A percentile compares a stretch with the other conserved stretches of the same genome.
These are phyloP conservation scores for Naso thynnoides DNA, from an alignment of 2,797 vertebrate species.

Conservation along the genomic window DNA sequence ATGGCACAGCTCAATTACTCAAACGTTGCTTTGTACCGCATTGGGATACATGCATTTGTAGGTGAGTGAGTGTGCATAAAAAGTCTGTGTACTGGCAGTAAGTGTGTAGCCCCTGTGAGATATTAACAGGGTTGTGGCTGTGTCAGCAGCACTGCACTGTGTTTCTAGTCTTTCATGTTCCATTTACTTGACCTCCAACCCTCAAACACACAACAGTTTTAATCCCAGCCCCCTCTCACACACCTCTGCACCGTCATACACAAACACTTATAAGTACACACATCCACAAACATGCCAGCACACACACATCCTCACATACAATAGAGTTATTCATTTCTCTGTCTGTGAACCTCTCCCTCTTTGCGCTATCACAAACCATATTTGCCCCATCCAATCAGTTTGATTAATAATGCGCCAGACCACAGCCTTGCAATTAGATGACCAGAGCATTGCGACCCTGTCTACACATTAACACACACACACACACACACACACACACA, in stretches of 20 bases:
- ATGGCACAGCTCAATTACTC: constrained; percentile 80
- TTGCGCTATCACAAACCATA: constrained; percentile 87
- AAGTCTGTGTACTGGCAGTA: constrained; percentile 44
- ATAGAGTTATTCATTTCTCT: constrained; percentile 81
- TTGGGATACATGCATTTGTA: constrained; percentile 67
- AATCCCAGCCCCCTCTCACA: constrained; percentile 55
- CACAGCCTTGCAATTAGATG: constrained; percentile 94
- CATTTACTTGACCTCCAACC: constrained; percentile 85
- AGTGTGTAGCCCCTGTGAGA: constrained; percentile 72
- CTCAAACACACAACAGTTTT: constrained; percentile 66
- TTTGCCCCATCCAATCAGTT: constrained; percentile 93
- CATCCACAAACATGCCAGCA: constrained; percentile 30
- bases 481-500: constrained; percentile 34
- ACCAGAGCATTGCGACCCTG: constrained; percentile 74
- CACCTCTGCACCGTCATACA: constrained; percentile 58
- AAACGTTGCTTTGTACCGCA: constrained; percentile 61
- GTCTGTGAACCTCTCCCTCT: constrained; percentile 87
- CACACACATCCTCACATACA: constrained; percentile 63
- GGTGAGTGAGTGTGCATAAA: constrained; percentile 41
- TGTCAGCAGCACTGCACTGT: constrained; percentile 76
- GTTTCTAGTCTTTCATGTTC: constrained; percentile 83
- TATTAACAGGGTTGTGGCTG: constrained; percentile 81
- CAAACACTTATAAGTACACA: constrained; percentile 32
- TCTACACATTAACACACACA: constrained; percentile 50
- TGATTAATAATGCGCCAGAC: constrained; percentile 93